Conservation (phyloP, 2,888 invertebrate species). For the Ganaspis brasiliensis region DNA sequence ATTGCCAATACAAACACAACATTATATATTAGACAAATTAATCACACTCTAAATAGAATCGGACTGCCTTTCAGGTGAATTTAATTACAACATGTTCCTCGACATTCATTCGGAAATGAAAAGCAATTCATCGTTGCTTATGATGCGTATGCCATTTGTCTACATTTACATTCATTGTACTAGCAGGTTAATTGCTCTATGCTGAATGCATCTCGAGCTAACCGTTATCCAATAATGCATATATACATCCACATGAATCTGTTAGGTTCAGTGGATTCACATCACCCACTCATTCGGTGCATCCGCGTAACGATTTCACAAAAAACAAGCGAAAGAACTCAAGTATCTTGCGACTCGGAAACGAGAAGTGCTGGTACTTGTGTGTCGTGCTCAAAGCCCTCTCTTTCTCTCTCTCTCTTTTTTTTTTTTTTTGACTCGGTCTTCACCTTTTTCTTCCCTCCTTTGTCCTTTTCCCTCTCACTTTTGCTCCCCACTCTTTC, state of each 20-base stretch:
- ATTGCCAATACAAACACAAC: neutral
- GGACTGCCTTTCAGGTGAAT: constrained; percentile 28
- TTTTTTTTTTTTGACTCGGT: constrained; percentile 8
- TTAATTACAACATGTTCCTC: constrained; percentile 33
- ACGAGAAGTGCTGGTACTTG: constrained; percentile 63
- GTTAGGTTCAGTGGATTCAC: constrained; percentile 25
- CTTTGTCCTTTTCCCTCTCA: constrained; percentile 44
- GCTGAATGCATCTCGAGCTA: constrained; percentile 35
- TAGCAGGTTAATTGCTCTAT: constrained; percentile 34
- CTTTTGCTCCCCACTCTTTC: too few species aligned
- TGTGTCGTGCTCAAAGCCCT: constrained; percentile 59
- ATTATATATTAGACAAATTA: constrained; percentile 31
- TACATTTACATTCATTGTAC: constrained; percentile 38
- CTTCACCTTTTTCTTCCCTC: constrained; percentile 32
- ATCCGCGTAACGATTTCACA: constrained; percentile 58
- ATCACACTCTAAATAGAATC: constrained; percentile 21
- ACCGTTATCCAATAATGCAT: constrained; percentile 36
- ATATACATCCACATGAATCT: constrained; percentile 24
- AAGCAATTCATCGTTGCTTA: constrained; percentile 43
- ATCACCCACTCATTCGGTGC: constrained; percentile 19
- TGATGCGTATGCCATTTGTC: constrained; percentile 39
- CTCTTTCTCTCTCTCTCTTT: constrained; percentile 21
- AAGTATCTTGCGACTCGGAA: constrained; percentile 64
- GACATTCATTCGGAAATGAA: constrained; percentile 34
- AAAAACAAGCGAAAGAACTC: constrained; percentile 49